Evolutionary conservation across 2,113 vertebrate species (phyloP), one percentile per base, ranked within the genome.

Genomic region (Plecturocebus donacophilus): DNA sequence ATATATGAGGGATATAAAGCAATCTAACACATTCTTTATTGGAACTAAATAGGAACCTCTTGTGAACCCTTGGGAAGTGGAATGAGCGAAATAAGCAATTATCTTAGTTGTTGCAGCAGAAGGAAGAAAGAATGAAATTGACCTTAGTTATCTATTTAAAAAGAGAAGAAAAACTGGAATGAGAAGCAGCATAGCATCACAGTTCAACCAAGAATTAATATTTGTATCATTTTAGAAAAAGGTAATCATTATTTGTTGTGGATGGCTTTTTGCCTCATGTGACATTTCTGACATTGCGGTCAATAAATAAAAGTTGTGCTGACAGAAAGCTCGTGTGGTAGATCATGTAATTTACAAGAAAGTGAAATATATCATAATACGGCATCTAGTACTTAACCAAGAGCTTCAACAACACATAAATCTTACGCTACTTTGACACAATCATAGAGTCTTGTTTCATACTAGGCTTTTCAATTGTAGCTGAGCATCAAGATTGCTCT

Each of bases 291-390:
- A 98, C 98, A 97, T 97, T 98, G 95, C 94, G 56, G 90, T 98
- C 96, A 96, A 98, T 98, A 98, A 98, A 98, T 98, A 98, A 98
- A 66, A 95, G 97, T 84, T 96, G 86, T 97, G 77, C 81, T 97
- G 95, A 97, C 70, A 88, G 98, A 96, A 98, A 97, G 61, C 90
- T 71, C 68, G 56, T 95, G 58, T 95, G 96, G 64, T 85, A 97
- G 70, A 97, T 96, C 95, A 61, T 4, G 0, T 90, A 96, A 95
- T 97, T 88, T 95, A 88, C 35, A 93, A 86, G 93, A 98, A 79
- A 96, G 42, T 98, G 96, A 98, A 98, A 98, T 97, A 98, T 97
- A 82, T 56, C 88, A 40, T 32, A 96, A 95, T 86, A 70, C 87
- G 93, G 35, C 45, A 92, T 90, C 96, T 96, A 80, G 58, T 93